Conservation (phyloP, 2,888 invertebrate species). For the Drosophila testacea region DNA sequence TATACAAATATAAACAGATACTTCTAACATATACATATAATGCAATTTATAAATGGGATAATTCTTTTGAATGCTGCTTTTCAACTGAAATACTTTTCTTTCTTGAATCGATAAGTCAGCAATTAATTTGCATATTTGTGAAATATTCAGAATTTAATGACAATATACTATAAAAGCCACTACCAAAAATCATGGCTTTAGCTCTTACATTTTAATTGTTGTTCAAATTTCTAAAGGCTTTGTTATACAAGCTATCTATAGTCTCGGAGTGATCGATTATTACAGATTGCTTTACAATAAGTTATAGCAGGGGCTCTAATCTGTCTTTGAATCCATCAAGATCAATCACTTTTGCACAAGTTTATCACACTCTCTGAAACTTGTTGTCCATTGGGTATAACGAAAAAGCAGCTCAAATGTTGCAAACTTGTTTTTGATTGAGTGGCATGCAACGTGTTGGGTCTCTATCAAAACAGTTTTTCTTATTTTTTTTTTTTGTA, state of each 20-base stretch:
- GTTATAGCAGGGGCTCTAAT: neutral
- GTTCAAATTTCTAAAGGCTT: neutral
- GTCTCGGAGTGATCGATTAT: no score
- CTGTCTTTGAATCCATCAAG: neutral
- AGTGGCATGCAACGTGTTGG: slow-evolving; percentile 40
- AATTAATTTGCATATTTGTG: no score
- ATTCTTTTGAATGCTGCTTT: no score
- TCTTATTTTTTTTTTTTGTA: slow-evolving; percentile 7
- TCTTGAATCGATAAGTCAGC: no score
- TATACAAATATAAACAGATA: neutral
- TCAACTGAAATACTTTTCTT: no score
- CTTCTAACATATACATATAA: no score
- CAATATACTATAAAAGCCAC: no score
- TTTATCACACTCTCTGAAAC: neutral
- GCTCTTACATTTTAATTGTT: neutral
- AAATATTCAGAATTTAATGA: no score
- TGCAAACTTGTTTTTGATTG: slow-evolving; percentile 42
- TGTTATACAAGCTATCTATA: neutral
- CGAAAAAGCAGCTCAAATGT: slow-evolving; percentile 19
- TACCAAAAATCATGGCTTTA: no score
- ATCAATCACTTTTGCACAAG: neutral
- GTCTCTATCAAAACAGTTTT: slow-evolving; percentile 15
- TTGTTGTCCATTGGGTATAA: slow-evolving; percentile 1
- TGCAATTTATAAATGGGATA: no score
- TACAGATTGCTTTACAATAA: neutral